These are phyloP conservation scores for Lethrus apterus DNA, from an alignment of 1,140 invertebrate species.

Conservation along the genomic window DNA sequence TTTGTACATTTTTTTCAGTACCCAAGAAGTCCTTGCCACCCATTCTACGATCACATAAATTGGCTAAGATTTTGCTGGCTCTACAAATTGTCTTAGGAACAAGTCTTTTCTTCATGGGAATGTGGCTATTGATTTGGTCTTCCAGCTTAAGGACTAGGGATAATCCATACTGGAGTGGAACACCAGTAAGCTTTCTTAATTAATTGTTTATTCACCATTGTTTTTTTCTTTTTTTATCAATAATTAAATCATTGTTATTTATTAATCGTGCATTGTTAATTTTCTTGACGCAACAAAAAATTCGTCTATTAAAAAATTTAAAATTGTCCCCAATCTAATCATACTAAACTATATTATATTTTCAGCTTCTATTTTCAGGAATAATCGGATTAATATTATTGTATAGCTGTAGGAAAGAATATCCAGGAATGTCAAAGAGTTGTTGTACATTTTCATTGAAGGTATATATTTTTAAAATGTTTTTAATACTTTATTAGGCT, in stretches of 20 bases:
- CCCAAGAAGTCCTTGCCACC: conserved; percentile 23
- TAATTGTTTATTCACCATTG: too few relatives aligned
- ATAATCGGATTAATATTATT: conserved; percentile 41
- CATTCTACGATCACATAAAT: conserved; percentile 45
- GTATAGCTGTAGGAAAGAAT: conserved; percentile 42
- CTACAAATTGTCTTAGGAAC: conserved; percentile 51
- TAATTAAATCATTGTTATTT: too few relatives aligned
- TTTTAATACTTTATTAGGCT: too few relatives aligned
- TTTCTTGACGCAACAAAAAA: too few relatives aligned
- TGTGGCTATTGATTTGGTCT: conserved; percentile 53
- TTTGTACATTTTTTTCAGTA: conserved; percentile 11
- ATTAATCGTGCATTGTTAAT: too few relatives aligned
- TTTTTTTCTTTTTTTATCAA: too few relatives aligned
- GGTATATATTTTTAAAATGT: conserved; percentile 29
- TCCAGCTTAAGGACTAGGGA: conserved; percentile 50
- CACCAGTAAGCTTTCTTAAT: conserved; percentile 49
- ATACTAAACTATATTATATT: too few relatives aligned
- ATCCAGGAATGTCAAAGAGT: conserved; percentile 38
- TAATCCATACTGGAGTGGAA: conserved; percentile 58
- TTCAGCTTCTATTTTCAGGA: conserved; percentile 41
- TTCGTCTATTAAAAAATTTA: too few relatives aligned
- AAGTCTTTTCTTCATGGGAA: conserved; percentile 46
- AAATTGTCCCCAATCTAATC: too few relatives aligned
- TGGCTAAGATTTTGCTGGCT: conserved; percentile 49
- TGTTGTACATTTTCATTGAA: conserved; percentile 39